Conservation (phyloP, 2,797 vertebrate genomes). For the Pelodytes ibericus region DNA sequence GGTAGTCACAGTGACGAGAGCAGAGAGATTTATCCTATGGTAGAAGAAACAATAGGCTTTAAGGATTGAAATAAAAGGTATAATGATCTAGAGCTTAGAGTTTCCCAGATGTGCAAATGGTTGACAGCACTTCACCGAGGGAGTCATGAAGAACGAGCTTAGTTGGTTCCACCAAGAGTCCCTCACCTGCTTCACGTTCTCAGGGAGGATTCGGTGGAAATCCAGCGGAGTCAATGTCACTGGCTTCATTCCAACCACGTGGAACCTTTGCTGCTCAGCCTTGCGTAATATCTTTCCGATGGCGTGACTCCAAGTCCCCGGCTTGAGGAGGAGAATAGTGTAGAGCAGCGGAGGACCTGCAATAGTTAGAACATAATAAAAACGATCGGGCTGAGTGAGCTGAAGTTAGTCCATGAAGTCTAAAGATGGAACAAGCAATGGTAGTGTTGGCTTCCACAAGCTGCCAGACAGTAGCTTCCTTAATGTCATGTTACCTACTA, state of each 20-base stretch:
- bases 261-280: constrained; percentile 65
- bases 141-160: neutral
- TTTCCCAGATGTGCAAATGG: too few relatives aligned
- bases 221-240: constrained; percentile 53
- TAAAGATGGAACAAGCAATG: too few relatives aligned
- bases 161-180: neutral
- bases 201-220: constrained; percentile 56
- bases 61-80: too few relatives aligned
- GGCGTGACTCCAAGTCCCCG: constrained; percentile 63
- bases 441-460: too few relatives aligned
- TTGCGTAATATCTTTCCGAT: constrained; percentile 64
- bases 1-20: constrained; percentile 61
- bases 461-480: too few relatives aligned
- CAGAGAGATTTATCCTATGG: constrained; percentile 3
- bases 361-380: neutral
- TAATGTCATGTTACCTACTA: too few relatives aligned
- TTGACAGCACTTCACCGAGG: too few relatives aligned
- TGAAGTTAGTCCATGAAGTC: too few relatives aligned
- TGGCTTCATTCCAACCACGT: constrained; percentile 69
- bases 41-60: neutral
- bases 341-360: constrained; percentile 70
- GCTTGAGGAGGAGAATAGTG: constrained; percentile 72
- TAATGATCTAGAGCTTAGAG: too few relatives aligned
- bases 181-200: constrained; percentile 60
- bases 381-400: neutral